Conservation (phyloP, 2,113 vertebrate species). For the Larimichthys polyactis region DNA sequence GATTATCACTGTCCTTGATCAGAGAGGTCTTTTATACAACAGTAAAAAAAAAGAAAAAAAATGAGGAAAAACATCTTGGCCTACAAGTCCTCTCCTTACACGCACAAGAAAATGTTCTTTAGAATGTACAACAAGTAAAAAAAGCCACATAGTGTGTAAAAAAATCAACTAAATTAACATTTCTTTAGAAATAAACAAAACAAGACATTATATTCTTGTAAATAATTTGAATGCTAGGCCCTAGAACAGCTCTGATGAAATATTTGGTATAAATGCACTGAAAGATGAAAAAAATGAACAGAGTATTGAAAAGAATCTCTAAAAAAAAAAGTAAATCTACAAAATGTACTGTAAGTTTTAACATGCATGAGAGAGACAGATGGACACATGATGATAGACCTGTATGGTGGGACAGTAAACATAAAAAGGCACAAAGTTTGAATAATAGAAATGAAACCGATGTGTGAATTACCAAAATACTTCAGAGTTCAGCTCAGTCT, state of each 20-base stretch:
- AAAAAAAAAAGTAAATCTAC: background rate
- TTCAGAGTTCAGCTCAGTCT: conserved; percentile 16
- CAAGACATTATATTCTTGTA: background rate
- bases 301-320: background rate
- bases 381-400: background rate
- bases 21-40: conserved; percentile 7
- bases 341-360: background rate
- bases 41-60: conserved; percentile 22
- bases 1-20: conserved; percentile 15
- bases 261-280: conserved; percentile 15
- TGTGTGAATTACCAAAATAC: conserved; percentile 1
- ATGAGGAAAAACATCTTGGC: conserved; percentile 1
- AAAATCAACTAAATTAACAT: background rate
- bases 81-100: conserved; percentile 20
- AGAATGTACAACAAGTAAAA: conserved; percentile 18
- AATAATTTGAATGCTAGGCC: background rate
- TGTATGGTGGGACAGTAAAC: conserved; percentile 1
- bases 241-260: conserved; percentile 5
- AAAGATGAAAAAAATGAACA: conserved; percentile 8
- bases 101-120: conserved; percentile 14
- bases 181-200: background rate
- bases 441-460: conserved; percentile 13
- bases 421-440: conserved; percentile 46
- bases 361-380: conserved; percentile 15
- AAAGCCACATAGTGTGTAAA: background rate